Evolutionary conservation across 2,888 invertebrate species (phyloP).

Genomic region (Polymixis flavicincta): DNA sequence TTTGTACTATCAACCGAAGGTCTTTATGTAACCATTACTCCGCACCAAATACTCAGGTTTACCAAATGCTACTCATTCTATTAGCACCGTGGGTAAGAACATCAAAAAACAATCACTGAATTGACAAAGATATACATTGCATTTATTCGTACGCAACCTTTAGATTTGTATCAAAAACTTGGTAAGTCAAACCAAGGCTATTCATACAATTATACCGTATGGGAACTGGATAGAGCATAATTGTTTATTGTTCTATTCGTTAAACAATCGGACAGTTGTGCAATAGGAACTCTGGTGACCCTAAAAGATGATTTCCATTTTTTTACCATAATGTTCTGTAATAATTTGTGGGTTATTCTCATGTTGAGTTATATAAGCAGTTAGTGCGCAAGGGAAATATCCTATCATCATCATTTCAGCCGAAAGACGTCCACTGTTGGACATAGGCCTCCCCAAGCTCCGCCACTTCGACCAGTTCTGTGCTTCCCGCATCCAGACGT

Average conservation of each 20-base stretch:
- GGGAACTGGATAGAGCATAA: slow-evolving; percentile 79
- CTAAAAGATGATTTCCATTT: slow-evolving; percentile 60
- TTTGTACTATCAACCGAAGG: slow-evolving; percentile 37
- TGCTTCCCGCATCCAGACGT: too few relatives aligned
- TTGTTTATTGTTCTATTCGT: slow-evolving; percentile 82
- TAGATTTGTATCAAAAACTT: slow-evolving; percentile 82
- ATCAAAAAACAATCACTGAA: slow-evolving; percentile 57
- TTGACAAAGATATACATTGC: slow-evolving; percentile 67
- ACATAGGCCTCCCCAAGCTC: too few relatives aligned
- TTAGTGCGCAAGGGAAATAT: neutral
- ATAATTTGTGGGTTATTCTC: slow-evolving; percentile 13
- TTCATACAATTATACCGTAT: slow-evolving; percentile 82
- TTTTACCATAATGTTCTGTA: slow-evolving; percentile 44
- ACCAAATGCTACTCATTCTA: slow-evolving; percentile 53
- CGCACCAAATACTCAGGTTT: slow-evolving; percentile 56
- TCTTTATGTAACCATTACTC: slow-evolving; percentile 33
- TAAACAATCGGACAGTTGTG: slow-evolving; percentile 76
- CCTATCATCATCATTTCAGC: too few relatives aligned
- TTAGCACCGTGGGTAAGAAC: slow-evolving; percentile 58
- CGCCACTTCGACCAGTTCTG: too few relatives aligned
- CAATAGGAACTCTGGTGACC: slow-evolving; percentile 74
- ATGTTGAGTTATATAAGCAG: slow-evolving; percentile 30
- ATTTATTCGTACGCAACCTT: slow-evolving; percentile 80
- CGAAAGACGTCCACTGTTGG: too few relatives aligned
- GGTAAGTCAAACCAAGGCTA: slow-evolving; percentile 83